Conservation (phyloP, 2,113 vertebrate species). For the Phrynosoma platyrhinos region DNA sequence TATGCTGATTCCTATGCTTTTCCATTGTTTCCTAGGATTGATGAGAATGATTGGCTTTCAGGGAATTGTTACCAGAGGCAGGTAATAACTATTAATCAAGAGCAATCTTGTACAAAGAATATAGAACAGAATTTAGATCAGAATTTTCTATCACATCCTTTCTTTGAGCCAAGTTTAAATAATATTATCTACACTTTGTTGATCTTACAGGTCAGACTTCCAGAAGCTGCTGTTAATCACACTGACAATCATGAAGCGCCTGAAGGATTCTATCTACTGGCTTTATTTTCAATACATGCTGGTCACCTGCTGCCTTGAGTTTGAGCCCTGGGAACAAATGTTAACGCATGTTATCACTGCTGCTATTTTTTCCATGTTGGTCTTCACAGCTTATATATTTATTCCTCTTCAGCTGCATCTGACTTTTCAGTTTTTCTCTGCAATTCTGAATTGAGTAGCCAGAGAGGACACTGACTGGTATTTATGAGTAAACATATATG, state of each 20-base stretch:
- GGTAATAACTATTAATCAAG: conserved; percentile 1
- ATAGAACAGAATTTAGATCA: background rate
- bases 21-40: conserved; percentile 13
- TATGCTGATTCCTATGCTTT: background rate
- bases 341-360: rapidly evolving
- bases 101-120: background rate
- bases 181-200: background rate
- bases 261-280: conserved; percentile 23
- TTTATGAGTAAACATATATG: background rate
- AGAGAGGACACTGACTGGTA: background rate
- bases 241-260: background rate
- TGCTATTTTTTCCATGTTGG: background rate
- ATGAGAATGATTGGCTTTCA: conserved; percentile 27
- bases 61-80: conserved; percentile 22
- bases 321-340: conserved; percentile 15
- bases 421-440: conserved; percentile 13
- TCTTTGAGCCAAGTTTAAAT: background rate
- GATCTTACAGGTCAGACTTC: conserved; percentile 17
- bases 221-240: conserved; percentile 15
- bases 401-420: conserved; percentile 10
- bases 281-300: conserved; percentile 12
- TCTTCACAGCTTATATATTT: conserved; percentile 17
- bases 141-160: background rate
- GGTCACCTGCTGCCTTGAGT: background rate
- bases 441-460: conserved; percentile 1